These are phyloP conservation scores for Atrichornis clamosus DNA, from an alignment of 2,113 vertebrate genomes.

Conservation along the genomic window DNA sequence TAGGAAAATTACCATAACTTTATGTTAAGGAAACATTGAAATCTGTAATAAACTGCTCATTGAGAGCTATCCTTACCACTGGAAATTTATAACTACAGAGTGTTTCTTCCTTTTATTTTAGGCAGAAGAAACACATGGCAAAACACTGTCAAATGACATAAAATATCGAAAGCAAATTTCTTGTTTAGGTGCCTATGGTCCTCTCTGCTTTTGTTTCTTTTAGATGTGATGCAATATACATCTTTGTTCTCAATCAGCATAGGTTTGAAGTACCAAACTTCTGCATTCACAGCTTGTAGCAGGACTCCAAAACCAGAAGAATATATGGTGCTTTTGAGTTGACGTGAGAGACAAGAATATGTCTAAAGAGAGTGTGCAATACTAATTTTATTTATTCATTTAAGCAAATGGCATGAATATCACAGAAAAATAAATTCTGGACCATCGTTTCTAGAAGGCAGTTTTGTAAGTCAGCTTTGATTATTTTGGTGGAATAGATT, in stretches of 20 bases:
- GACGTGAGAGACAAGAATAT: not conserved
- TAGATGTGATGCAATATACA: too few relatives aligned
- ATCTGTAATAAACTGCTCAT: not conserved
- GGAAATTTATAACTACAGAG: not conserved
- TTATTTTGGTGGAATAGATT: not conserved
- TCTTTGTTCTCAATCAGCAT: not conserved
- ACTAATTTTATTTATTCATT: not conserved
- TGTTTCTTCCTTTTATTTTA: not conserved
- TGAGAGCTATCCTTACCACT: not conserved
- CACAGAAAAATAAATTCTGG: not conserved
- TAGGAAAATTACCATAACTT: not conserved
- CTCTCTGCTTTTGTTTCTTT: not conserved
- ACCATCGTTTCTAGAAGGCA: not conserved
- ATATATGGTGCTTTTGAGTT: not conserved
- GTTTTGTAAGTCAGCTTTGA: not conserved
- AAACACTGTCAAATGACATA: not conserved
- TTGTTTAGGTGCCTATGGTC: not conserved
- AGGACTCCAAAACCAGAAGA: not conserved
- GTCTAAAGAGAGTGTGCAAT: not conserved
- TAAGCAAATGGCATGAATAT: not conserved
- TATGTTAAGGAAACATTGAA: not conserved
- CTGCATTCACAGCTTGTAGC: not conserved
- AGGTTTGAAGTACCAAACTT: not conserved
- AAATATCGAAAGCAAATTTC: not conserved
- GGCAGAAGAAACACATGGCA: not conserved